These are phyloP conservation scores for Lysandra coridon DNA, from an alignment of 2,888 invertebrate genomes.

Conservation along the genomic window DNA sequence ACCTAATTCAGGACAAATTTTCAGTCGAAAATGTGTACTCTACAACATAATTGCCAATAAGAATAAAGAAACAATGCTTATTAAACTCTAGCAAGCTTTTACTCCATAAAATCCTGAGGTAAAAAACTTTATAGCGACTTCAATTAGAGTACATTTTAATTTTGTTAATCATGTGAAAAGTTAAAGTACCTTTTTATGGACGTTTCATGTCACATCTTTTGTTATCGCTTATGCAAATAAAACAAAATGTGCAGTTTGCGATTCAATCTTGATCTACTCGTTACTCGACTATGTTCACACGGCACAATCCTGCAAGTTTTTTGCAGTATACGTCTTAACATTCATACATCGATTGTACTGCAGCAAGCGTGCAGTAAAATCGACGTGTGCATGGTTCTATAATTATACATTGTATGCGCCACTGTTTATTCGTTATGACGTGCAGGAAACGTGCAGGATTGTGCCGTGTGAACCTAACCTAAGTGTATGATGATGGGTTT, in stretches of 20 bases:
- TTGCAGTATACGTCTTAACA: too few relatives aligned
- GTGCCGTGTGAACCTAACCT: too few relatives aligned
- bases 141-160: slow-evolving; percentile 24
- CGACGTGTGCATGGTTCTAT: too few relatives aligned
- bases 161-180: slow-evolving; percentile 17
- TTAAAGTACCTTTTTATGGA: background rate
- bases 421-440: too few relatives aligned
- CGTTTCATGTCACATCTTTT: background rate
- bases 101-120: background rate
- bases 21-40: slow-evolving; percentile 3
- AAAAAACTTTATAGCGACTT: slow-evolving; percentile 10
- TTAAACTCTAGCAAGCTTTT: slow-evolving; percentile 24
- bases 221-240: background rate
- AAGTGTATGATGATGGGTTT: too few relatives aligned
- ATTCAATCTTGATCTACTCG: background rate
- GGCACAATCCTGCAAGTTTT: too few relatives aligned
- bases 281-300: too few relatives aligned
- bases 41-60: slow-evolving; percentile 29
- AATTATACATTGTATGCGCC: too few relatives aligned
- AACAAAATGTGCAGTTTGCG: background rate
- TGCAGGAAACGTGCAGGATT: too few relatives aligned
- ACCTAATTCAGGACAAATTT: slow-evolving; percentile 18
- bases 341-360: too few relatives aligned
- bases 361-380: too few relatives aligned
- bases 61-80: slow-evolving; percentile 28